Evolutionary conservation across 2,888 invertebrate genomes (phyloP).

Genomic region (Stenolophus ochropezus): DNA sequence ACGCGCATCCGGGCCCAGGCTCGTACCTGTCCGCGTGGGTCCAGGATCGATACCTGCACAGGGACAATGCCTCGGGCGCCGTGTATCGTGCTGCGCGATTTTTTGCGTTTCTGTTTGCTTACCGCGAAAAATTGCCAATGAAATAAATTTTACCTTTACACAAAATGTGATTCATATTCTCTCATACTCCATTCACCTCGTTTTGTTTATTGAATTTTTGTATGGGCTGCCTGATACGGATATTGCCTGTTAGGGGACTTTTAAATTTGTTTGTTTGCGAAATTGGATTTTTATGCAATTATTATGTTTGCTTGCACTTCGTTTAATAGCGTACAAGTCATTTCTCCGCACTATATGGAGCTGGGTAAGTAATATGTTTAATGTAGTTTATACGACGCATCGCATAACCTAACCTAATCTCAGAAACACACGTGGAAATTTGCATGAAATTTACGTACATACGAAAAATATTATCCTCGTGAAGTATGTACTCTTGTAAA

Average conservation of each 20-base stretch:
- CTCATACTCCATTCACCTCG: constrained; percentile 19
- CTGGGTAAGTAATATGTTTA: neutral
- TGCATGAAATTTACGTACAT: neutral
- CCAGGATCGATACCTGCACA: constrained; percentile 18
- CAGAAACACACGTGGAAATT: neutral
- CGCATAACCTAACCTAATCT: neutral
- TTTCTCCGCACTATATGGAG: neutral
- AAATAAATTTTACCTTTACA: constrained; percentile 47
- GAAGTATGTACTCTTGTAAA: no score
- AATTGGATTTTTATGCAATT: constrained; percentile 30
- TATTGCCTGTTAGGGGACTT: constrained; percentile 15
- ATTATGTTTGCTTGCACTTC: neutral
- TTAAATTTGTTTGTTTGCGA: constrained; percentile 14
- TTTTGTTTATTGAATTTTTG: constrained; percentile 35
- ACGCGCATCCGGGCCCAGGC: neutral
- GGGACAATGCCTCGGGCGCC: constrained; percentile 26
- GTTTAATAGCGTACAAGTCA: neutral
- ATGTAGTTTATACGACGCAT: neutral
- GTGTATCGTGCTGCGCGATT: constrained; percentile 39
- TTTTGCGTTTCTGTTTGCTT: constrained; percentile 45
- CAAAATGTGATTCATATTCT: constrained; percentile 40
- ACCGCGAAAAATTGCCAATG: constrained; percentile 50
- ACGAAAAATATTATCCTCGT: no score
- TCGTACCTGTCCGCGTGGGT: constrained; percentile 7
- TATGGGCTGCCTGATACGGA: neutral